phyloP scores from a whole-genome alignment of 2,888 invertebrate species.

The Ypsolopha sequella region DNA sequence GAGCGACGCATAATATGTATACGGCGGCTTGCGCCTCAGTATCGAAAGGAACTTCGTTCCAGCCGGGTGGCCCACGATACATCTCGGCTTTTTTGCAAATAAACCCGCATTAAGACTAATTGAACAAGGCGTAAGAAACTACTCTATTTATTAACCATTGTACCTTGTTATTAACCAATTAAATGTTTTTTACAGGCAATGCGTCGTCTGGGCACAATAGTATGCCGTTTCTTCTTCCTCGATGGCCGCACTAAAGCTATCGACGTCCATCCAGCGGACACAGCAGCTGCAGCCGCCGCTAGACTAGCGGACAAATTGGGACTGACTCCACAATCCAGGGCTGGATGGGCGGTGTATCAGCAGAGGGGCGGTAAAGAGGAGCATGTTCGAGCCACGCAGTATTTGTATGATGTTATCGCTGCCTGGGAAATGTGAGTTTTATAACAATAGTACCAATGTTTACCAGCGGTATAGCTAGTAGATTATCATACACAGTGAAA shows the following conservation, averaged over 20 bases:
- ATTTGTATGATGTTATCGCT: conserved; percentile 93
- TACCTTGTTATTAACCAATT: too few relatives aligned
- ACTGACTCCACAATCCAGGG: conserved; percentile 76
- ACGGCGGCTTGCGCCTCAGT: too few relatives aligned
- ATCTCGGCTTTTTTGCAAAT: too few relatives aligned
- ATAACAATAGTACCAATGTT: background rate
- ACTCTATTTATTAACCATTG: too few relatives aligned
- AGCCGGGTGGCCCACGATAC: too few relatives aligned
- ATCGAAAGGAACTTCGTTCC: too few relatives aligned
- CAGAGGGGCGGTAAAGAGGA: conserved; percentile 89
- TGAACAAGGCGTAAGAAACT: too few relatives aligned
- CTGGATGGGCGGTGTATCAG: conserved; percentile 97
- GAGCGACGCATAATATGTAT: too few relatives aligned
- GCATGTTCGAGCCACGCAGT: conserved; percentile 91
- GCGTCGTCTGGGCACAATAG: conserved; percentile 90
- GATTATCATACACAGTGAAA: too few relatives aligned
- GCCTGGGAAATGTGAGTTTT: conserved; percentile 90
- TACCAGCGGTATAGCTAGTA: too few relatives aligned
- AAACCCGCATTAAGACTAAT: too few relatives aligned
- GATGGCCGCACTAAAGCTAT: conserved; percentile 96
- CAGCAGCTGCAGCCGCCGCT: conserved; percentile 90
- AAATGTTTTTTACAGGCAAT: conserved; percentile 75
- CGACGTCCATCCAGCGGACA: conserved; percentile 95
- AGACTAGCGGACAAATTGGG: conserved; percentile 91
- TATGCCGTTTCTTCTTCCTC: conserved; percentile 94